phyloP scores from a whole-genome alignment of 2,888 invertebrate genomes.

The Brachypalpus laphriformis region DNA sequence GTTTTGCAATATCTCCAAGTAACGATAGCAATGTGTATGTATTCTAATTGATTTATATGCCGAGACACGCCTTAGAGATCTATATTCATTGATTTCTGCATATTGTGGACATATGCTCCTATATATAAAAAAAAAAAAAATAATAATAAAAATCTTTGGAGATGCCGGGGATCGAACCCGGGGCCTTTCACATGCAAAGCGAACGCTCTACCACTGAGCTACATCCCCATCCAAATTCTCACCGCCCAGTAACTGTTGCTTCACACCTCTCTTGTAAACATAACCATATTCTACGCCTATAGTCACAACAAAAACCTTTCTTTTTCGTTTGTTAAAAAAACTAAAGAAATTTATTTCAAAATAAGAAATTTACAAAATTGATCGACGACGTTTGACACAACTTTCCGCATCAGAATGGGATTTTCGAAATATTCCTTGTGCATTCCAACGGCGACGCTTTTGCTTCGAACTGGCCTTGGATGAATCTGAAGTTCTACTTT shows the following conservation, averaged over 20 bases:
- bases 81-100: too few relatives aligned
- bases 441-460: neutral
- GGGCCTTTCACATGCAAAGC: slow-evolving; percentile 80
- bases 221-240: slow-evolving; percentile 75
- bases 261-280: too few relatives aligned
- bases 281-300: too few relatives aligned
- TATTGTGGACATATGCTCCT: too few relatives aligned
- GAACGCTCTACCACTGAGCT: slow-evolving; percentile 81
- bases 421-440: neutral
- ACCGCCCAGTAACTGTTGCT: neutral
- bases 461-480: neutral
- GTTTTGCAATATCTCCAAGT: too few relatives aligned
- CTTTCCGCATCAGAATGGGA: neutral
- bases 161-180: slow-evolving; percentile 80
- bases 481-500: neutral
- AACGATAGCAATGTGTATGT: too few relatives aligned
- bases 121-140: too few relatives aligned
- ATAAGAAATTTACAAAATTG: neutral
- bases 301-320: too few relatives aligned
- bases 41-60: too few relatives aligned
- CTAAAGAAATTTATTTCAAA: neutral
- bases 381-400: neutral
- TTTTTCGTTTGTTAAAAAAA: too few relatives aligned
- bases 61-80: too few relatives aligned
- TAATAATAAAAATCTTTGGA: slow-evolving; percentile 73